Percentiles rank a stretch among this genome's conserved stretches.
phyloP scores from a whole-genome alignment of 2,888 invertebrate species.

The Apamea epomidion region DNA sequence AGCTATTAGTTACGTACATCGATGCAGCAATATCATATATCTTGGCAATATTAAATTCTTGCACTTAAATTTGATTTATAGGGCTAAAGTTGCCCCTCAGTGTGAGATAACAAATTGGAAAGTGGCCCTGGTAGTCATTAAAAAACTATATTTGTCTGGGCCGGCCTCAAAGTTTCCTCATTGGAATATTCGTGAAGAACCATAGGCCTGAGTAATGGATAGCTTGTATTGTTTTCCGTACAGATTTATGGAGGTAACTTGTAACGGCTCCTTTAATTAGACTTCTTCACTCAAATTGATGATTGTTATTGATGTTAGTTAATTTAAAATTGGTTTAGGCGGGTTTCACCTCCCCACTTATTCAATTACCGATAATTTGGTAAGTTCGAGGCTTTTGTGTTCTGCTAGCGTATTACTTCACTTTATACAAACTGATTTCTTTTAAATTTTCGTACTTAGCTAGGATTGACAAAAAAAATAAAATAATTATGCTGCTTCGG shows the following conservation, averaged over 20 bases:
- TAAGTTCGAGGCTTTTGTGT: constrained; percentile 70
- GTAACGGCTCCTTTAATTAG: constrained; percentile 90
- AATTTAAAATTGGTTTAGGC: constrained; percentile 81
- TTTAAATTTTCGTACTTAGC: background rate
- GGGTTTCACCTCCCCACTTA: constrained; percentile 74
- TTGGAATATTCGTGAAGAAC: constrained; percentile 87
- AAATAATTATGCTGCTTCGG: background rate
- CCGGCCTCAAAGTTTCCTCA: constrained; percentile 83
- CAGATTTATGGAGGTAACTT: constrained; percentile 90
- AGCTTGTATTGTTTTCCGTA: constrained; percentile 87
- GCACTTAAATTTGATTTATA: constrained; percentile 78
- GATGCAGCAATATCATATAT: constrained; percentile 66
- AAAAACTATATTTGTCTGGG: constrained; percentile 88
- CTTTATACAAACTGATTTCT: background rate
- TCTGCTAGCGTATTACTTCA: constrained; percentile 41
- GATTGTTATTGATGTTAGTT: constrained; percentile 88
- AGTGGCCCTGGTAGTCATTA: constrained; percentile 80
- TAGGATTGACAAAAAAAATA: background rate
- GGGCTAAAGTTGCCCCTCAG: constrained; percentile 71
- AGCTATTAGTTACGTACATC: constrained; percentile 56
- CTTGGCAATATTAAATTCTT: constrained; percentile 68
- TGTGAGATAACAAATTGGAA: constrained; percentile 81
- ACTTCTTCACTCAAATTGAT: constrained; percentile 89
- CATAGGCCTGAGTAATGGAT: constrained; percentile 87
- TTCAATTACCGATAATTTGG: constrained; percentile 75